These are phyloP conservation scores for Meloidogyne floridensis DNA, from an alignment of 1,140 invertebrate genomes.

Conservation along the genomic window DNA sequence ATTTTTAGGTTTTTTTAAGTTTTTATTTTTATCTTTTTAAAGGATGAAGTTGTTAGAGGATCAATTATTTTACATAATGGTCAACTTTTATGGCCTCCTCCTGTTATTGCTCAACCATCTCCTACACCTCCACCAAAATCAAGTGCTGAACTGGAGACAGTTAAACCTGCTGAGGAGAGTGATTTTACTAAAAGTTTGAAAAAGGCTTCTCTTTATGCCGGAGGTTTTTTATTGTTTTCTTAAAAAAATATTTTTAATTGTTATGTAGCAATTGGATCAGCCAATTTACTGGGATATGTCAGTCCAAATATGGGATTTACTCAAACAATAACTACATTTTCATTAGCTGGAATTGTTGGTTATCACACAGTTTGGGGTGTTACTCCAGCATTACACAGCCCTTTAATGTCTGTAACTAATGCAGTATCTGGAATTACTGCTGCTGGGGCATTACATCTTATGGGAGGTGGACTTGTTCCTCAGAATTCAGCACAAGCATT, in stretches of 20 bases:
- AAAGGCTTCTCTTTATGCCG: slow-evolving; percentile 75
- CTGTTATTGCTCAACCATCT: slow-evolving; percentile 67
- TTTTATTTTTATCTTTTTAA: slow-evolving; percentile 2
- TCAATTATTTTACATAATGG: slow-evolving; percentile 79
- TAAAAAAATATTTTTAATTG: slow-evolving; percentile 38
- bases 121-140: slow-evolving; percentile 59
- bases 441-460: slow-evolving; percentile 80
- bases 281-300: slow-evolving; percentile 75
- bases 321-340: slow-evolving; percentile 83
- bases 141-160: slow-evolving; percentile 39
- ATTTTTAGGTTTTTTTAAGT: too few species aligned
- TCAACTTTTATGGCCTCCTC: slow-evolving; percentile 78
- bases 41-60: slow-evolving; percentile 83
- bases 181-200: slow-evolving; percentile 72
- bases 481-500: slow-evolving; percentile 74
- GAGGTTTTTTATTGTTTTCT: slow-evolving; percentile 68
- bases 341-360: slow-evolving; percentile 81
- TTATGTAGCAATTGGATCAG: slow-evolving; percentile 72
- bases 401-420: slow-evolving; percentile 89
- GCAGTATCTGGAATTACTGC: slow-evolving; percentile 87
- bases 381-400: slow-evolving; percentile 84
- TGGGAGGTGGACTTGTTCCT: slow-evolving; percentile 73
- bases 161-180: slow-evolving; percentile 66
- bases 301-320: slow-evolving; percentile 82
- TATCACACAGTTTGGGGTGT: slow-evolving; percentile 91